Conservation (phyloP, 23 tunicate genomes). For the Diplosoma virens region DNA sequence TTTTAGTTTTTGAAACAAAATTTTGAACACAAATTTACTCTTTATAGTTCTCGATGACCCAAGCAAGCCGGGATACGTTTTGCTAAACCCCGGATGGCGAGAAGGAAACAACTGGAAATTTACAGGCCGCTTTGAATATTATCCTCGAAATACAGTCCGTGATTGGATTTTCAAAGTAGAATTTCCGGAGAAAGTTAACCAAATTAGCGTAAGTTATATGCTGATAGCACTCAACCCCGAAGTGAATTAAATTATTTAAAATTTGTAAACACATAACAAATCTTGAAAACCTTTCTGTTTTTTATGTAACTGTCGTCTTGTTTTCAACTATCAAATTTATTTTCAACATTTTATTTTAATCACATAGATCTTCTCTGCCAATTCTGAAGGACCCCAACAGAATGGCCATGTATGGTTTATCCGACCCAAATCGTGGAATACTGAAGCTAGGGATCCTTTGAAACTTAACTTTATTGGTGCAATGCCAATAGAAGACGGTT, state of each 20-base stretch:
- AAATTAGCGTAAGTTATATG: slow-evolving; percentile 13
- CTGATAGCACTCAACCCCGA: no score
- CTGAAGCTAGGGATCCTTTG: not conserved
- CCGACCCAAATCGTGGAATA: slow-evolving; percentile 46
- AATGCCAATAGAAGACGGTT: no score
- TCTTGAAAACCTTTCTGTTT: no score
- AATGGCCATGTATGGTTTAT: slow-evolving; percentile 37
- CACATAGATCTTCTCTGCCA: slow-evolving; percentile 43
- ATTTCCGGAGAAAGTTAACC: slow-evolving; percentile 10
- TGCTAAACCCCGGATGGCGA: slow-evolving; percentile 47
- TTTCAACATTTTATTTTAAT: no score
- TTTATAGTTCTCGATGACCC: slow-evolving; percentile 15
- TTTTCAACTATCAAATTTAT: no score
- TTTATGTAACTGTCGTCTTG: no score
- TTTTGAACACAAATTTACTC: not conserved
- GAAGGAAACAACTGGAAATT: slow-evolving; percentile 16
- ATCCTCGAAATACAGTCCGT: not conserved
- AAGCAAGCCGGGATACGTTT: slow-evolving; percentile 11
- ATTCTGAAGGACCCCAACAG: slow-evolving; percentile 16
- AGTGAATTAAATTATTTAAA: no score
- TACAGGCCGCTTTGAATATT: slow-evolving; percentile 38
- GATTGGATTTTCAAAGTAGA: slow-evolving; percentile 60
- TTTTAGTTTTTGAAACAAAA: no score
- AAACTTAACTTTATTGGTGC: slow-evolving; percentile 19
- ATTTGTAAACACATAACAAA: no score